Evolutionary conservation across 1,140 invertebrate genomes (phyloP).

Genomic region (Drosophila varians): DNA sequence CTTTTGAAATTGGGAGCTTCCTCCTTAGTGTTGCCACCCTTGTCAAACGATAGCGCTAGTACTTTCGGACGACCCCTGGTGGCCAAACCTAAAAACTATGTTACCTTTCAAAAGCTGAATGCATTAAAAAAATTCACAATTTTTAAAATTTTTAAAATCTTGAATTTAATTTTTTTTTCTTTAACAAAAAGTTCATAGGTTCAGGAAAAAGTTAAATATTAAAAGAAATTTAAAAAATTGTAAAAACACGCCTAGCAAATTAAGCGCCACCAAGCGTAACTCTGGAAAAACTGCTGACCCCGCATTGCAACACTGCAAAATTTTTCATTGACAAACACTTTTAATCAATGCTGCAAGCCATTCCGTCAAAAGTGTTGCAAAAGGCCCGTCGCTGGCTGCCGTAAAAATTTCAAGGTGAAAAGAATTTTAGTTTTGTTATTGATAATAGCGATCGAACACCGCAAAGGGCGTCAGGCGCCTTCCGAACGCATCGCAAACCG

Average conservation of each 20-base stretch:
- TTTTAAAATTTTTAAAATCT: too few relatives aligned
- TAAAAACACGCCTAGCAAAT: too few relatives aligned
- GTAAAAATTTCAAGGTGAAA: constrained; percentile 76
- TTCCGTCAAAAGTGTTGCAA: not conserved
- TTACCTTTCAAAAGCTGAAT: not conserved
- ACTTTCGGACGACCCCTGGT: too few relatives aligned
- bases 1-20: too few relatives aligned
- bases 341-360: not conserved
- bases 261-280: not conserved
- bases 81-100: not conserved
- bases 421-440: constrained; percentile 61
- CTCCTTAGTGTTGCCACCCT: too few relatives aligned
- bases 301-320: not conserved
- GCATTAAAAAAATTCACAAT: too few relatives aligned
- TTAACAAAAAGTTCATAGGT: too few relatives aligned
- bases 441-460: constrained; percentile 61
- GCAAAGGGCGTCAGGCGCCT: constrained; percentile 19
- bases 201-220: too few relatives aligned
- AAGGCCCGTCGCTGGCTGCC: constrained; percentile 22
- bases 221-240: too few relatives aligned
- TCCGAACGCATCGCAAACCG: constrained; percentile 10
- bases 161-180: too few relatives aligned
- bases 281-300: not conserved
- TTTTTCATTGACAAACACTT: not conserved
- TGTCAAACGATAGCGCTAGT: too few relatives aligned